phyloP scores from a whole-genome alignment of 2,113 vertebrate genomes.

The Callopanchax toddi region DNA sequence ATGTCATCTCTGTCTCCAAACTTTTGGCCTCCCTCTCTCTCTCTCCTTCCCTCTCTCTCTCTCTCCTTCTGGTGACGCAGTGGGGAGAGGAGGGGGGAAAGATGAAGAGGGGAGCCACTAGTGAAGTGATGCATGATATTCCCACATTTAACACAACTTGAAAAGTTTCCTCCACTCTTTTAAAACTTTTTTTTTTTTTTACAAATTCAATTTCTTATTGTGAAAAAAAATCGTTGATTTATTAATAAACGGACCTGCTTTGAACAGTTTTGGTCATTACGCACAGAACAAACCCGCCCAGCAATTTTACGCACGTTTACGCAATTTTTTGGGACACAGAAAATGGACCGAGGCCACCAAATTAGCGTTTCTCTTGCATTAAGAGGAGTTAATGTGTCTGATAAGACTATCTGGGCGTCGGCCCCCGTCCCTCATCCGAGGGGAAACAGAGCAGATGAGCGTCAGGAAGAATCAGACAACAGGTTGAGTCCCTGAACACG shows the following conservation, averaged over 20 bases:
- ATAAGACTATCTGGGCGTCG: slow-evolving; percentile 7
- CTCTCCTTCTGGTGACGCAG: slow-evolving; percentile 58
- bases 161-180: too few relatives aligned
- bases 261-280: background rate
- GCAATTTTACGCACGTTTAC: slow-evolving; percentile 22
- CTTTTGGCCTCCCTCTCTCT: slow-evolving; percentile 47
- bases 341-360: background rate
- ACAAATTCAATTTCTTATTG: background rate
- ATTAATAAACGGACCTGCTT: background rate
- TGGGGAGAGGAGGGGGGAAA: slow-evolving; percentile 18
- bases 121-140: slow-evolving; percentile 14
- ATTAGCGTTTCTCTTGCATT: slow-evolving; percentile 7
- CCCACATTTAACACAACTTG: background rate
- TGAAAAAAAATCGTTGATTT: background rate
- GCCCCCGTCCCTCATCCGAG: slow-evolving; percentile 22
- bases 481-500: slow-evolving; percentile 57
- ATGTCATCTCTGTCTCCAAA: slow-evolving; percentile 68
- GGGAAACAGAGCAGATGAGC: slow-evolving; percentile 61
- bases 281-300: background rate
- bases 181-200: background rate
- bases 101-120: slow-evolving; percentile 35
- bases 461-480: slow-evolving; percentile 47
- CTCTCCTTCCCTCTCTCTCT: slow-evolving; percentile 21
- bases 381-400: background rate
- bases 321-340: background rate